A percentile compares a stretch with the other conserved stretches of the same genome.
Conservation (phyloP, 2,113 vertebrate genomes). For the Ornithorhynchus anatinus region DNA sequence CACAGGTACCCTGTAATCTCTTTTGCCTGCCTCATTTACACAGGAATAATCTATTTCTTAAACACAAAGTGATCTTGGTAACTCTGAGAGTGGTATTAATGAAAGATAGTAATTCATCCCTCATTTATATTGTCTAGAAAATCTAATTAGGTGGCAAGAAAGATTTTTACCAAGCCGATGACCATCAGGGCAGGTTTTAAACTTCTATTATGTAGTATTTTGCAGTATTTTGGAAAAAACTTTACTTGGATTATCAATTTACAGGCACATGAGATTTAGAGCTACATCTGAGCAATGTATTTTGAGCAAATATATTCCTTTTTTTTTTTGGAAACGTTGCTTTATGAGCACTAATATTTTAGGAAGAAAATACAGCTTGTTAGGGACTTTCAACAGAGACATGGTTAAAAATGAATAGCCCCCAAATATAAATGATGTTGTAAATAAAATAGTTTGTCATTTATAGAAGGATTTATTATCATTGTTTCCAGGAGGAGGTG, state of each 20-base stretch:
- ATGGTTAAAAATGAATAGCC: neutral
- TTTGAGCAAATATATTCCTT: neutral
- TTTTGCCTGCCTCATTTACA: neutral
- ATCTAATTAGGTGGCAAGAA: neutral
- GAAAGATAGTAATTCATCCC: neutral
- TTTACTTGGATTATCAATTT: constrained; percentile 7
- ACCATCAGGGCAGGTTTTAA: neutral
- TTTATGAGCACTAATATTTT: neutral
- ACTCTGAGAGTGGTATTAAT: neutral
- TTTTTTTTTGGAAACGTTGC: neutral
- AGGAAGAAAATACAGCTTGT: neutral
- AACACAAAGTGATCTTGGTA: neutral
- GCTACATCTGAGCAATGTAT: neutral
- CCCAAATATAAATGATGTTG: constrained; percentile 14
- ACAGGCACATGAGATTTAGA: neutral
- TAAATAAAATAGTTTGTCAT: neutral
- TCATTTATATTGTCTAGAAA: neutral
- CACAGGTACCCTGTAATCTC: neutral
- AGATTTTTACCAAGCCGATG: neutral
- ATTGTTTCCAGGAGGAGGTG: neutral
- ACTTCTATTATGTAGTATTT: neutral
- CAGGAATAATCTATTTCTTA: neutral
- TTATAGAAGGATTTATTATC: neutral
- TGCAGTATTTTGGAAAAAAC: neutral
- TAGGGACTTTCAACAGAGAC: neutral